A percentile compares a stretch with the other conserved stretches of the same genome.
These are phyloP conservation scores for Eupithecia subumbrata DNA, from an alignment of 2,888 invertebrate genomes.

Conservation along the genomic window DNA sequence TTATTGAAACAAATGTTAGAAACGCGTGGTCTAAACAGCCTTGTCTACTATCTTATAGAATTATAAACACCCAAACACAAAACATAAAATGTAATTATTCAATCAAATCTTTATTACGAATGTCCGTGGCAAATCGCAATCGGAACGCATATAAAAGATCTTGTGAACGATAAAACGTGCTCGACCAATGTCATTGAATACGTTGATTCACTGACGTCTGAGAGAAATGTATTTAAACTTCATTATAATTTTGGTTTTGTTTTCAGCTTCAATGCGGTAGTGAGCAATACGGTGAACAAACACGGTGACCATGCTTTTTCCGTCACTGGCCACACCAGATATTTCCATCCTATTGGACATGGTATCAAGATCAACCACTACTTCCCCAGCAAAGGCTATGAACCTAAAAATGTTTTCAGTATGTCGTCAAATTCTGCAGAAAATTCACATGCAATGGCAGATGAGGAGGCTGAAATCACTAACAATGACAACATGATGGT, in stretches of 20 bases:
- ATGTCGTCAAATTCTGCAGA: constrained; percentile 34
- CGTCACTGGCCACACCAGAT: constrained; percentile 65
- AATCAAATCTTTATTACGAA: constrained; percentile 33
- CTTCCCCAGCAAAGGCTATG: constrained; percentile 57
- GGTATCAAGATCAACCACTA: constrained; percentile 74
- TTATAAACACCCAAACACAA: constrained; percentile 20
- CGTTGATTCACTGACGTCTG: not conserved
- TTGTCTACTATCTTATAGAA: constrained; percentile 30
- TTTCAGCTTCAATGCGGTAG: constrained; percentile 83
- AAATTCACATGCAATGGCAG: constrained; percentile 49
- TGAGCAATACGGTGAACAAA: constrained; percentile 76
- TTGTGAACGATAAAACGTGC: not conserved
- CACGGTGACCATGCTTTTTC: constrained; percentile 74
- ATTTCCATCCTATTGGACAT: constrained; percentile 66
- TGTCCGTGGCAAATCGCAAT: constrained; percentile 35
- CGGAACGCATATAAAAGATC: constrained; percentile 24
- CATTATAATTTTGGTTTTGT: not conserved
- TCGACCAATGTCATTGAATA: not conserved
- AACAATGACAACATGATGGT: constrained; percentile 46
- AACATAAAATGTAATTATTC: constrained; percentile 25
- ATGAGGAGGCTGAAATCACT: constrained; percentile 47
- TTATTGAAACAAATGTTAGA: constrained; percentile 11
- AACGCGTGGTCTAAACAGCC: constrained; percentile 35
- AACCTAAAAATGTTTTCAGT: not conserved
- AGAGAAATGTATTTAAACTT: not conserved